Percentiles rank a stretch among this genome's conserved stretches.
Conservation (phyloP, 2,113 vertebrate species). For the Cavia porcellus region DNA sequence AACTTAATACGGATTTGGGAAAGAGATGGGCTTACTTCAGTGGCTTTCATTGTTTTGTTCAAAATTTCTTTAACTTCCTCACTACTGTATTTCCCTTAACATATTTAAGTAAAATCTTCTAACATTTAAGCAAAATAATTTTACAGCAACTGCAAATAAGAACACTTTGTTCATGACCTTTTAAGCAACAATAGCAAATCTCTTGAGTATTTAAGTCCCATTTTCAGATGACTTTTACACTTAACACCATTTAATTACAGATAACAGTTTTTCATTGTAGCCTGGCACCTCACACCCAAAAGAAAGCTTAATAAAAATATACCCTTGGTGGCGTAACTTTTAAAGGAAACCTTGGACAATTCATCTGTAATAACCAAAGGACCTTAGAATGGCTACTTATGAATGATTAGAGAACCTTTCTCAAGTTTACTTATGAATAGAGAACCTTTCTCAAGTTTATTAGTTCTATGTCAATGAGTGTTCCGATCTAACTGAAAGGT, state of each 20-base stretch:
- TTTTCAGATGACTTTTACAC: not conserved
- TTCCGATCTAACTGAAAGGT: slow-evolving; percentile 83
- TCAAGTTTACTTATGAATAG: slow-evolving; percentile 67
- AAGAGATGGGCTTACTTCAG: not conserved
- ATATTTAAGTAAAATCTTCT: not conserved
- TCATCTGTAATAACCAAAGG: slow-evolving; percentile 69
- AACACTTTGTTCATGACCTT: not conserved
- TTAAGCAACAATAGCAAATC: not conserved
- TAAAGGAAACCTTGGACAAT: not conserved
- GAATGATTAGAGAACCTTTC: slow-evolving; percentile 54
- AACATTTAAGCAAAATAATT: not conserved
- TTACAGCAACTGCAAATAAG: not conserved
- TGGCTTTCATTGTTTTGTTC: not conserved
- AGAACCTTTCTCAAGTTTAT: too few species aligned
- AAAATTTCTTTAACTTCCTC: not conserved
- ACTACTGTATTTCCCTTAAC: not conserved
- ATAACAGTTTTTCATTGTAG: not conserved
- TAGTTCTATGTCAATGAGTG: slow-evolving; percentile 67
- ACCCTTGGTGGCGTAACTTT: not conserved
- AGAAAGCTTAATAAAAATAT: not conserved
- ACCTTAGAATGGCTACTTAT: slow-evolving; percentile 44
- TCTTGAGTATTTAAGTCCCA: not conserved
- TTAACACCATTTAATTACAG: not conserved
- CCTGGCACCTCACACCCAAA: not conserved
- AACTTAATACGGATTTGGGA: not conserved